phyloP scores from a whole-genome alignment of 2,797 vertebrate genomes.

The Ambastaia sidthimunki region DNA sequence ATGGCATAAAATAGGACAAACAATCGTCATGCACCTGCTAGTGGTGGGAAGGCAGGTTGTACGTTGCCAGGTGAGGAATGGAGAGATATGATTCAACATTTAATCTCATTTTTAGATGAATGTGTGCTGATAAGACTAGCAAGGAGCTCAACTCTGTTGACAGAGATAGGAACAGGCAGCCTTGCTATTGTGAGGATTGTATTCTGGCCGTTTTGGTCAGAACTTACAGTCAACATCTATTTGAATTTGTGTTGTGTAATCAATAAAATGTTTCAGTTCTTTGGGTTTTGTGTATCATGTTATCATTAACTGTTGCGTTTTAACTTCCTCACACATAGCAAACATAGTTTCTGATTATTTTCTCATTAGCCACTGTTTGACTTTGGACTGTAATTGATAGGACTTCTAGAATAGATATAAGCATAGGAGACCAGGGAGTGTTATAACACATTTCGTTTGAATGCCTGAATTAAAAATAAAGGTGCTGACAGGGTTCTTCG shows the following conservation, averaged over 20 bases:
- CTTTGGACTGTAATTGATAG: neutral
- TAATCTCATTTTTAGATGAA: slow-evolving; percentile 58
- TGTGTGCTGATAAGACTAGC: slow-evolving; percentile 62
- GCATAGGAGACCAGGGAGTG: neutral
- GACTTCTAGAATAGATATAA: neutral
- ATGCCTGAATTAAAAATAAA: too few species aligned
- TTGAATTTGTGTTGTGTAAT: neutral
- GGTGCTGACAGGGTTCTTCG: too few species aligned
- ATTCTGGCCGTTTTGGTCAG: slow-evolving; percentile 35
- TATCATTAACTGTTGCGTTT: neutral
- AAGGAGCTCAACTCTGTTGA: slow-evolving; percentile 61
- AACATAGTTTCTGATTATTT: neutral
- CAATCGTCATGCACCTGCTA: slow-evolving; percentile 47
- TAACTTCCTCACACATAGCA: neutral
- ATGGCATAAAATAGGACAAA: slow-evolving; percentile 56
- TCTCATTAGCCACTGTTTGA: neutral
- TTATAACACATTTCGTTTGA: neutral
- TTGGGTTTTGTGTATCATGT: neutral
- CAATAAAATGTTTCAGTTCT: neutral
- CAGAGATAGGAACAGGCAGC: slow-evolving; percentile 62
- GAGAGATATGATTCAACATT: slow-evolving; percentile 58
- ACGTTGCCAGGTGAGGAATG: slow-evolving; percentile 50
- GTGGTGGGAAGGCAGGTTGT: slow-evolving; percentile 42
- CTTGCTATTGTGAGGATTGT: slow-evolving; percentile 23
- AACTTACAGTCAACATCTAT: neutral